Evolutionary conservation across 2,888 invertebrate species (phyloP).

Genomic region (Orthosia incerta): DNA sequence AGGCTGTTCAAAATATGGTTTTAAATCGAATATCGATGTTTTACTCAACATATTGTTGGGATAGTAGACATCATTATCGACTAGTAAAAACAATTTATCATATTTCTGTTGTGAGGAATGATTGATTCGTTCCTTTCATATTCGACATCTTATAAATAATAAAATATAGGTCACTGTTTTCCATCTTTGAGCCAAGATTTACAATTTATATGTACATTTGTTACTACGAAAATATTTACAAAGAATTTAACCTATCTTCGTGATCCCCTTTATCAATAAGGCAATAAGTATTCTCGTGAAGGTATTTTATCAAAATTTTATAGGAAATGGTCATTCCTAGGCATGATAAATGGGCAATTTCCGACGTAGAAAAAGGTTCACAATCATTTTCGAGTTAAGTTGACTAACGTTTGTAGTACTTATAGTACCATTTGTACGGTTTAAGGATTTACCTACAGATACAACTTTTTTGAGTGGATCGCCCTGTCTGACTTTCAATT

Average conservation of each 20-base stretch:
- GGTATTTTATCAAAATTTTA: conserved; percentile 15
- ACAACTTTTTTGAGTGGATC: conserved; percentile 18
- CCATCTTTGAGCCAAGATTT: conserved; percentile 40
- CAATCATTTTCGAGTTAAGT: conserved; percentile 39
- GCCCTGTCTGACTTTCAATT: conserved; percentile 29
- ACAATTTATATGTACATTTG: conserved; percentile 18
- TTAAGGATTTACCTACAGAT: conserved; percentile 19
- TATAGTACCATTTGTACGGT: conserved; percentile 22
- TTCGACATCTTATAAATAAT: conserved; percentile 74
- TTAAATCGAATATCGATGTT: conserved; percentile 4
- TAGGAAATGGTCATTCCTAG: conserved; percentile 23
- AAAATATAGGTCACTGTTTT: conserved; percentile 72
- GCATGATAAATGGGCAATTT: conserved; percentile 34
- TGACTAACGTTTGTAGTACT: conserved; percentile 24
- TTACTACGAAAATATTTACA: neutral
- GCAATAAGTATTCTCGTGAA: conserved; percentile 23
- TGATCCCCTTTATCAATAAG: conserved; percentile 29
- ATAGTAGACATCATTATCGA: conserved; percentile 61
- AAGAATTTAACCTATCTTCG: conserved; percentile 6
- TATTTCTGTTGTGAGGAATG: conserved; percentile 65
- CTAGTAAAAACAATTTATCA: conserved; percentile 75
- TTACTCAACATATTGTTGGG: conserved; percentile 13
- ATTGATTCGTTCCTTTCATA: conserved; percentile 76
- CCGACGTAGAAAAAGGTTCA: conserved; percentile 27
- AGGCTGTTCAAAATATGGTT: neutral